Evolutionary conservation across 30 jellyfish, hydroid and myxozoan species (phyloP).

Genomic region (Turritopsis rubra): DNA sequence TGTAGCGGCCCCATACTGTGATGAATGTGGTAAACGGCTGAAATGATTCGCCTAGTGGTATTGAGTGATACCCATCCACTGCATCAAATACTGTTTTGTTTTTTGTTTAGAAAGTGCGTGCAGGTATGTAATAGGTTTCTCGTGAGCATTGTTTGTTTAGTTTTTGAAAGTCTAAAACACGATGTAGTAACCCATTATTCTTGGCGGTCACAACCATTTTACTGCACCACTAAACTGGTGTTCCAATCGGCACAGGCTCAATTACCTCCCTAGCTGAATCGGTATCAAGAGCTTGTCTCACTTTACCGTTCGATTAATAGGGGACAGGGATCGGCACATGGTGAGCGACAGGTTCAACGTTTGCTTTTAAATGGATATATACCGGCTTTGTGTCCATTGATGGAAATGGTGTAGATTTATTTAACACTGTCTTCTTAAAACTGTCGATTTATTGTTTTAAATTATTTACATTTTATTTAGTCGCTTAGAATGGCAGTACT

Average conservation of each 20-base stretch:
- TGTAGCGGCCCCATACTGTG: background rate
- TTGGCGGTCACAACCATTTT: conserved; percentile 44
- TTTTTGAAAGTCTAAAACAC: background rate
- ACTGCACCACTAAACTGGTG: conserved; percentile 25
- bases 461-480: conserved; percentile 1
- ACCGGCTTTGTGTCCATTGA: conserved; percentile 30
- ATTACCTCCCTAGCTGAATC: conserved; percentile 23
- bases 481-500: conserved; percentile 11
- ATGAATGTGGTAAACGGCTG: background rate
- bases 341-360: conserved; percentile 9
- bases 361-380: background rate
- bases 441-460: background rate
- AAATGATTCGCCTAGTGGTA: conserved; percentile 17
- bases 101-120: background rate
- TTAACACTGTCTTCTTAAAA: conserved; percentile 6
- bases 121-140: conserved; percentile 34
- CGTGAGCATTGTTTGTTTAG: conserved; percentile 20
- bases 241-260: conserved; percentile 25
- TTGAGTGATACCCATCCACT: conserved; percentile 16
- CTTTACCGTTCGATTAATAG: conserved; percentile 7
- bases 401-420: conserved; percentile 22
- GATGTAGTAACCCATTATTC: conserved; percentile 37
- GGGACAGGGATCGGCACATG: conserved; percentile 34
- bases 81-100: conserved; percentile 20
- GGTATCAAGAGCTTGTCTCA: conserved; percentile 19